Conservation (phyloP, 1,140 invertebrate genomes). For the Pygmarrhopalites habei region DNA sequence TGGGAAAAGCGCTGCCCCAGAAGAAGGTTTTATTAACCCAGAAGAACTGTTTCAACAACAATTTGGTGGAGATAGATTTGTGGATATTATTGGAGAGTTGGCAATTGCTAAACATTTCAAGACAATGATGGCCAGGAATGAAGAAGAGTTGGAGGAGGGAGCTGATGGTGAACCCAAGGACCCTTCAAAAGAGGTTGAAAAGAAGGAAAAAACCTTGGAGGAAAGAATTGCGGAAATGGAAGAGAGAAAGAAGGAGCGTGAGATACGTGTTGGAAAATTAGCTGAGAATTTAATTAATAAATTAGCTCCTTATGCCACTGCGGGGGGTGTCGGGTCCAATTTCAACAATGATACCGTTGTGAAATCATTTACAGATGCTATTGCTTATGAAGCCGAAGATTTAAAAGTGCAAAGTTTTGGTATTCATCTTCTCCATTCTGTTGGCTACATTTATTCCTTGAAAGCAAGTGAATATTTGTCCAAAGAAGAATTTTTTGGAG, state of each 20-base stretch:
- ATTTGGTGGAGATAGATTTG: constrained; percentile 38
- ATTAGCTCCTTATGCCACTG: constrained; percentile 24
- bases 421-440: constrained; percentile 35
- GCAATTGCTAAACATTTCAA: constrained; percentile 38
- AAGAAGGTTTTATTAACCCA: constrained; percentile 39
- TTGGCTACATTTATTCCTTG: constrained; percentile 35
- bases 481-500: constrained; percentile 36
- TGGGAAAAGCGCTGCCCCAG: constrained; percentile 30
- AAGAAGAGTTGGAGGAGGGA: constrained; percentile 18
- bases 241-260: constrained; percentile 30
- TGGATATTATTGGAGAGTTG: constrained; percentile 39
- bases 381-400: constrained; percentile 34
- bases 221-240: constrained; percentile 33
- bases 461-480: constrained; percentile 37
- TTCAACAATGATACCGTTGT: neutral
- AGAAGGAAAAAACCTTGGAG: constrained; percentile 31
- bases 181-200: constrained; percentile 10
- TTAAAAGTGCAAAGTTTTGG: constrained; percentile 38
- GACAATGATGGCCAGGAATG: constrained; percentile 25
- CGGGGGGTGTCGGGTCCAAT: neutral
- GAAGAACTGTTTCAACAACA: constrained; percentile 38
- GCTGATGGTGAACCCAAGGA: neutral
- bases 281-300: constrained; percentile 36
- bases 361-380: constrained; percentile 22
- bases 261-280: constrained; percentile 32